Percentiles rank a stretch among this genome's conserved stretches.
These are phyloP conservation scores for Monoplex corrugatus DNA, from an alignment of 2,888 invertebrate species.

Conservation along the genomic window DNA sequence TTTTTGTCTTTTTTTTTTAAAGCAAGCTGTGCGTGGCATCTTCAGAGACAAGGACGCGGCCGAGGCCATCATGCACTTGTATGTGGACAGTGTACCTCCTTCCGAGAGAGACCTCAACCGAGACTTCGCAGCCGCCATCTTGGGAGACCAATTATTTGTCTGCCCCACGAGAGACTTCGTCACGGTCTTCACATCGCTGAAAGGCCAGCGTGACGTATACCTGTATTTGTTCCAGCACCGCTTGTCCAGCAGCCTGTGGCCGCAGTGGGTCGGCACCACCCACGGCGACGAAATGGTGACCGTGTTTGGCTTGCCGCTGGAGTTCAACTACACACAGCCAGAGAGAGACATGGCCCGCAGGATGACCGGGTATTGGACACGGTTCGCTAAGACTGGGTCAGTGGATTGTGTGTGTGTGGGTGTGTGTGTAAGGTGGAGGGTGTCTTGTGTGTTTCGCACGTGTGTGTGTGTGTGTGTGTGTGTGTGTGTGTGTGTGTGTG, in stretches of 20 bases:
- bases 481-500: no score
- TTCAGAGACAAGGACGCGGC: conserved; percentile 3
- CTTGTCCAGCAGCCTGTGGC: conserved; percentile 73
- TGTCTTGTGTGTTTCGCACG: no score
- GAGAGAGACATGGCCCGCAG: conserved; percentile 91
- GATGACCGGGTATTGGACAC: conserved; percentile 96
- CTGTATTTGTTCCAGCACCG: conserved; percentile 74
- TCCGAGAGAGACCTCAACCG: conserved; percentile 87
- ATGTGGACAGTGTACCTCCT: conserved; percentile 59
- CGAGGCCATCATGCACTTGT: conserved; percentile 62
- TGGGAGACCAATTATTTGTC: conserved; percentile 89
- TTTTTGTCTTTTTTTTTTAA: no score
- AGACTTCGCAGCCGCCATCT: conserved; percentile 88
- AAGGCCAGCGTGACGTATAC: conserved; percentile 54
- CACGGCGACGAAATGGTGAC: conserved; percentile 79
- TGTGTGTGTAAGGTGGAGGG: no score
- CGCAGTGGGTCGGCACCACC: conserved; percentile 77
- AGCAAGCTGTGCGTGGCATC: no score
- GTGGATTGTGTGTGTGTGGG: neutral
- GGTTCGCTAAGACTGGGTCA: conserved; percentile 96
- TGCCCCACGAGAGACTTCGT: conserved; percentile 96
- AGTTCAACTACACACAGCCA: conserved; percentile 89
- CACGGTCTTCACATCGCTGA: conserved; percentile 80
- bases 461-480: no score
- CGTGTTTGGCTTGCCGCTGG: conserved; percentile 76